Conservation (phyloP, 2,797 vertebrate species). For the Chelon labrosus region DNA sequence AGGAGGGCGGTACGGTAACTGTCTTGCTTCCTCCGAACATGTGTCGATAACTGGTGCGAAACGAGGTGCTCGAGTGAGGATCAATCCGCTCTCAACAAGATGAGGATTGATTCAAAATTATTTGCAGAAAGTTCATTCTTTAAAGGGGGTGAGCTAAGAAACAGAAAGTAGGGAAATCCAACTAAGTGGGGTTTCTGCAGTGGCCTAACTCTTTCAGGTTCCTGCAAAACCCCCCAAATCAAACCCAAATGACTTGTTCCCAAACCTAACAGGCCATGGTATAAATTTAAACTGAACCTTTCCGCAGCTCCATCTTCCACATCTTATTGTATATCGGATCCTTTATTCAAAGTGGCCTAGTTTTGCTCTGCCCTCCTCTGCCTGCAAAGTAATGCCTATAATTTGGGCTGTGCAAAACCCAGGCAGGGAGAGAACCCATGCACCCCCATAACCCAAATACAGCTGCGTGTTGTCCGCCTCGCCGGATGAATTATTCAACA, state of each 20-base stretch:
- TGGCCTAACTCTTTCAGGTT: background rate
- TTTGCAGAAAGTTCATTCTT: constrained; percentile 37
- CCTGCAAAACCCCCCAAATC: background rate
- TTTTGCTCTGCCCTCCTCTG: constrained; percentile 60
- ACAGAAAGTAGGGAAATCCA: background rate
- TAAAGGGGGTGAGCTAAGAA: background rate
- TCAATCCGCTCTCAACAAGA: constrained; percentile 41
- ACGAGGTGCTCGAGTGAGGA: constrained; percentile 23
- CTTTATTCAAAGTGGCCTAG: constrained; percentile 76
- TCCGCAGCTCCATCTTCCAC: constrained; percentile 48
- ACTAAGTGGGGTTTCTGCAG: background rate
- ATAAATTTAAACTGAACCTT: constrained; percentile 40
- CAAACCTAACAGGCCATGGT: constrained; percentile 8
- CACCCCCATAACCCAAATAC: constrained; percentile 82
- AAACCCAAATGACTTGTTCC: constrained; percentile 4
- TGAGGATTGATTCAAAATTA: constrained; percentile 51
- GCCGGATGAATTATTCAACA: constrained; percentile 83
- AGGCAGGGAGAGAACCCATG: constrained; percentile 52
- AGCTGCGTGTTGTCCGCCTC: constrained; percentile 79
- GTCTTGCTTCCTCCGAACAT: constrained; percentile 12
- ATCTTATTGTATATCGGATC: constrained; percentile 54
- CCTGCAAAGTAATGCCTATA: constrained; percentile 74
- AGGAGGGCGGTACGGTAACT: background rate
- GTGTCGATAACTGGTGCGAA: constrained; percentile 33
- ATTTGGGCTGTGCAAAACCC: constrained; percentile 63